These are phyloP conservation scores for Cavia aperea DNA, from an alignment of 2,113 vertebrate genomes.

Conservation along the genomic window DNA sequence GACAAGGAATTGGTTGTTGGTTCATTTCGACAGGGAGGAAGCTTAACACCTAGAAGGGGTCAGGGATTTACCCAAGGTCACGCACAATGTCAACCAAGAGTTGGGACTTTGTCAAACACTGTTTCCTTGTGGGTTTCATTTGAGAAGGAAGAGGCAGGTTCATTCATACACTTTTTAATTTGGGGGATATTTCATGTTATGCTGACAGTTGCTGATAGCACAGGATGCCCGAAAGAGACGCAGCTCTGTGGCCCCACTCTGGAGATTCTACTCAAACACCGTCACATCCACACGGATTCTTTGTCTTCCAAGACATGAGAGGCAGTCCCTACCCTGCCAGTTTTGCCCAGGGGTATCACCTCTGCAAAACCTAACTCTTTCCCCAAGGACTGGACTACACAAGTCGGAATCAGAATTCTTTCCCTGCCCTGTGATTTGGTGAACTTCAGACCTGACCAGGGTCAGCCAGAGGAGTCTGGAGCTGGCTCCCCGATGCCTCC, in stretches of 20 bases:
- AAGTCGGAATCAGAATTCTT: background rate
- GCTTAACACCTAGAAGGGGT: background rate
- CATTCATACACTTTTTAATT: background rate
- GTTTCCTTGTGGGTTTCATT: constrained; percentile 34
- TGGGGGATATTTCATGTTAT: background rate
- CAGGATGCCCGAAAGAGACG: background rate
- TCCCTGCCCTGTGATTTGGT: background rate
- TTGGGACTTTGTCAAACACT: background rate
- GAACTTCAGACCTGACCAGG: background rate
- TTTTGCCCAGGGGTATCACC: background rate
- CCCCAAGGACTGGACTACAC: background rate
- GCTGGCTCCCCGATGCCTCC: background rate
- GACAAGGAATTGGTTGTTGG: background rate
- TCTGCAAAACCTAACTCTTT: background rate
- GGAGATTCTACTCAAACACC: background rate
- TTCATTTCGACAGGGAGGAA: background rate
- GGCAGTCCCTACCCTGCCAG: no score
- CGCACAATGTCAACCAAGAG: background rate
- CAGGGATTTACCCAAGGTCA: background rate
- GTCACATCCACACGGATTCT: background rate
- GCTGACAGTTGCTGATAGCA: background rate
- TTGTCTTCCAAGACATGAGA: background rate
- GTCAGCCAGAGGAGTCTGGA: background rate
- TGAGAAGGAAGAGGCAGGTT: constrained; percentile 21
- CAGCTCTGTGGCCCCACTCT: background rate